Evolutionary conservation across 2,888 invertebrate genomes (phyloP), one percentile per base, ranked within the genome.

Genomic region (Acanthococcus lagerstroemiae): DNA sequence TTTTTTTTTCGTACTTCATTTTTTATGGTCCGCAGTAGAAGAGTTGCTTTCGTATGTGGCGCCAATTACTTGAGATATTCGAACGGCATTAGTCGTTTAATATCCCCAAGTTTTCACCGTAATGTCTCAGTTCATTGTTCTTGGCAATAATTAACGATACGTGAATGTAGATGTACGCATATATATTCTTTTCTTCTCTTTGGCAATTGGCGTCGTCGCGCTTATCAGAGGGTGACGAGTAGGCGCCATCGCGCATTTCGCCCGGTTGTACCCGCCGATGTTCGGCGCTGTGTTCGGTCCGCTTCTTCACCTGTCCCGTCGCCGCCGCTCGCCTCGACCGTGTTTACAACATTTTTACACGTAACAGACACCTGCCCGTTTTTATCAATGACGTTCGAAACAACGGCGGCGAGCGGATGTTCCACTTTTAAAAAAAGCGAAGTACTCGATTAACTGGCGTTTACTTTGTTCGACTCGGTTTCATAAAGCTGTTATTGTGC

Each of bases 171-270:
- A n/a, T n/a, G 37, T 45, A 22, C 52, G 52, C 24, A 24, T 9
- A 22, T 24, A 24, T 52, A 22, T 55, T 12, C 25, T 54, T 22
- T 30, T 58, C 58, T 58, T 58, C 58, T 24, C 19, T 37, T 27
- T 46, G 46, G 58, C 46, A 24, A 58, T 58, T 45, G 46, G 44
- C 58, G 46, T 58, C 58, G 58, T 46, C 46, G 46, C 45, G 58
- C 58, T 58, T 58, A 44, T 44, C 58, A 17, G 27, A 24, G 58
- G 45, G 24, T 58, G 58, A 58, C 58, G 45, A 22, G 19, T n/a
- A 58, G 58, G 44, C 46, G 58, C 45, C 58, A 21, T 22, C 46
- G 19, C 24, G 37, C 19, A 21, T 17, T 9, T 52, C 52, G 52
- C 24, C 25, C 30, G 22, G 15, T 54, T 54, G 15, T 50, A n/a